phyloP scores from a whole-genome alignment of 2,888 invertebrate species.

The Zonitis immaculata region DNA sequence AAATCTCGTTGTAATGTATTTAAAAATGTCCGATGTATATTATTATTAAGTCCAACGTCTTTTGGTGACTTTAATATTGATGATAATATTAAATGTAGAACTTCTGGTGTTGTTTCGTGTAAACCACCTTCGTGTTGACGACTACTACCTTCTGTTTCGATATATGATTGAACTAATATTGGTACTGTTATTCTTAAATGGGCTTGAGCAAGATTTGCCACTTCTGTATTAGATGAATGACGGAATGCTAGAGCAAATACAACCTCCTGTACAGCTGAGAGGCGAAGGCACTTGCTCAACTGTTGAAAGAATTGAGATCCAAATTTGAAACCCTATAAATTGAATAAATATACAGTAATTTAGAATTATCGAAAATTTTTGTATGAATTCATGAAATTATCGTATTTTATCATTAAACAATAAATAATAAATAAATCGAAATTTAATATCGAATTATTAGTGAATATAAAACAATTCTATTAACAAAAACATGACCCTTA shows the following conservation, averaged over 20 bases:
- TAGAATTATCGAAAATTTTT: neutral
- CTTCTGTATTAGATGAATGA: constrained; percentile 73
- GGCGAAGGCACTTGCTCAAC: constrained; percentile 78
- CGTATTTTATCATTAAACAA: too few species aligned
- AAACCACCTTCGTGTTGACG: constrained; percentile 73
- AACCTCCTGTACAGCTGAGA: constrained; percentile 87
- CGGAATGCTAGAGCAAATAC: constrained; percentile 81
- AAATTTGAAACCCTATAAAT: constrained; percentile 69
- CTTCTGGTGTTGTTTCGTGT: constrained; percentile 86
- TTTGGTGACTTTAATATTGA: constrained; percentile 60
- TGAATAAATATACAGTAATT: constrained; percentile 18
- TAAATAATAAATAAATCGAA: neutral
- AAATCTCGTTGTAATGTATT: constrained; percentile 80
- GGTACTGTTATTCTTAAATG: constrained; percentile 80
- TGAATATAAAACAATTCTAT: neutral
- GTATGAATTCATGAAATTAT: too few species aligned
- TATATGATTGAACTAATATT: constrained; percentile 78
- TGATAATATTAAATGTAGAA: constrained; percentile 74
- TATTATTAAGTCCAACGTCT: constrained; percentile 61
- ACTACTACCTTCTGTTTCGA: constrained; percentile 72
- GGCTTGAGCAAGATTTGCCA: constrained; percentile 67
- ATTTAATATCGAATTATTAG: neutral
- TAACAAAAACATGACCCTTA: neutral
- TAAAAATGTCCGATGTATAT: constrained; percentile 75
- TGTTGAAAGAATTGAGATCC: constrained; percentile 76